Evolutionary conservation across 2,888 invertebrate species (phyloP).

Genomic region (Noctua janthe): DNA sequence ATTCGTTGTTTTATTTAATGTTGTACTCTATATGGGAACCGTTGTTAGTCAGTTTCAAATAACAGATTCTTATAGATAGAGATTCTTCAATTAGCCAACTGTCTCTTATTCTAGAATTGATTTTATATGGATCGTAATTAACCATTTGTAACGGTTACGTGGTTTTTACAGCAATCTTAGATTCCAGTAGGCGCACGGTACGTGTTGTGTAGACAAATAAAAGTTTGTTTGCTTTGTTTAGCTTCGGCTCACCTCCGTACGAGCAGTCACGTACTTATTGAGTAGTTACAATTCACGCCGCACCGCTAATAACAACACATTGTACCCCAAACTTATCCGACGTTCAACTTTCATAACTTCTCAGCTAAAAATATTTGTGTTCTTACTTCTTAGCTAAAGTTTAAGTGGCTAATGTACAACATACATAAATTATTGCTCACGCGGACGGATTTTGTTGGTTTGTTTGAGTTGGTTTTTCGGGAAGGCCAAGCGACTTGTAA

Average conservation of each 20-base stretch:
- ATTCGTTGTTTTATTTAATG: background rate
- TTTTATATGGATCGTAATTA: constrained; percentile 1
- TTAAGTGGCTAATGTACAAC: constrained; percentile 60
- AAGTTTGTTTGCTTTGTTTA: constrained; percentile 47
- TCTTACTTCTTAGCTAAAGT: constrained; percentile 57
- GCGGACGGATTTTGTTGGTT: constrained; percentile 47
- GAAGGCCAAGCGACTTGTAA: constrained; percentile 5
- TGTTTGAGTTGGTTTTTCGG: constrained; percentile 30
- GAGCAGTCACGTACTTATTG: constrained; percentile 70
- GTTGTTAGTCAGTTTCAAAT: background rate
- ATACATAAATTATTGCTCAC: constrained; percentile 60
- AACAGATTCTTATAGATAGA: background rate
- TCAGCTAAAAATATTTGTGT: constrained; percentile 56
- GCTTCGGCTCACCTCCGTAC: constrained; percentile 35
- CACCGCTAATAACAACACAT: constrained; percentile 70
- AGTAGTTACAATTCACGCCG: constrained; percentile 65
- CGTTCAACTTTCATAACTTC: constrained; percentile 65
- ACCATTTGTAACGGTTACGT: constrained; percentile 3
- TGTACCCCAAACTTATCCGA: constrained; percentile 67
- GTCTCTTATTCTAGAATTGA: background rate
- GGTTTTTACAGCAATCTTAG: constrained; percentile 12
- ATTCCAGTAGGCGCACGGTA: constrained; percentile 27
- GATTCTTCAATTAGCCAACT: background rate
- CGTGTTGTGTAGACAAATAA: constrained; percentile 46
- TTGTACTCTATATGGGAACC: background rate